Evolutionary conservation across 2,113 vertebrate species (phyloP).

Genomic region (Upupa epops): DNA sequence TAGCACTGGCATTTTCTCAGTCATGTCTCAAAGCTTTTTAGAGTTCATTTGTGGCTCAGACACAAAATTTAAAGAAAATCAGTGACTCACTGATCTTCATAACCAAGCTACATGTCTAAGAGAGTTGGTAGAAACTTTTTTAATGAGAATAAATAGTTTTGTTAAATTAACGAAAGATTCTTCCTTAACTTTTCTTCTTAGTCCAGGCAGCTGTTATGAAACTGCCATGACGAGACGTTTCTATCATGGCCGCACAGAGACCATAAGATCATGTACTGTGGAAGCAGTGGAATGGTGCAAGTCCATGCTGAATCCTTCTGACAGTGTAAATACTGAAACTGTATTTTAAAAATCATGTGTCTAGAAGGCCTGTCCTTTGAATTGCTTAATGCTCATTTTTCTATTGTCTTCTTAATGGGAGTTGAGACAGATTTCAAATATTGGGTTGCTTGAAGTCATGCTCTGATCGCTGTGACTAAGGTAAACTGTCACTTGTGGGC

Average conservation of each 20-base stretch:
- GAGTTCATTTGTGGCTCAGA: neutral
- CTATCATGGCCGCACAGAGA: constrained; percentile 96
- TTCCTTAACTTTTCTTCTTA: constrained; percentile 48
- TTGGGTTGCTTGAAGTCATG: neutral
- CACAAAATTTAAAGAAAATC: neutral
- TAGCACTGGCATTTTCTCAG: neutral
- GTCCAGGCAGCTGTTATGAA: constrained; percentile 93
- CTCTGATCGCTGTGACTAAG: neutral
- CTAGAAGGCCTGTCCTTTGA: neutral
- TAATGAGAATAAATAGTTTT: neutral
- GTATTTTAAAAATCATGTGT: neutral
- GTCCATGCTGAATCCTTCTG: constrained; percentile 83
- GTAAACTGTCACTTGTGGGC: neutral
- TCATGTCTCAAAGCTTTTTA: neutral
- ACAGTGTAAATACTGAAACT: constrained; percentile 70
- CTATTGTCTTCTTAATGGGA: neutral
- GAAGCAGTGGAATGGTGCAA: constrained; percentile 90
- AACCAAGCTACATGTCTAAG: neutral
- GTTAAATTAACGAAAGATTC: neutral
- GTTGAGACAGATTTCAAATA: neutral
- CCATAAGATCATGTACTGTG: constrained; percentile 86
- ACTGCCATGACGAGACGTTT: constrained; percentile 91
- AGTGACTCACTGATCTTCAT: neutral
- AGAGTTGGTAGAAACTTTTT: neutral
- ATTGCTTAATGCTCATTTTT: neutral